A percentile compares a stretch with the other conserved stretches of the same genome.
Conservation (phyloP, 2,888 invertebrate species). For the Glaucopsyche alexis region DNA sequence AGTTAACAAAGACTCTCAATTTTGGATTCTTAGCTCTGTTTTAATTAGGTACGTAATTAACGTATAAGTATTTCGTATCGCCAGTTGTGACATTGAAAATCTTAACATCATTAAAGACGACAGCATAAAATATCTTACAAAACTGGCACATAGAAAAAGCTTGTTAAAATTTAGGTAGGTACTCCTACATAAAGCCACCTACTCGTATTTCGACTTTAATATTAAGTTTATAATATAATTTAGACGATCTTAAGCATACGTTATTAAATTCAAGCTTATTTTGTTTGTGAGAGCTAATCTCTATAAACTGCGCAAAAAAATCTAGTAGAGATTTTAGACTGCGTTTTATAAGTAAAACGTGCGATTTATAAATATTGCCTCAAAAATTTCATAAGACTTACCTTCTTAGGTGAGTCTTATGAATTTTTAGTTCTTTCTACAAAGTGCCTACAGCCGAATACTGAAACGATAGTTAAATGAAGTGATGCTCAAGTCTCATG, state of each 20-base stretch:
- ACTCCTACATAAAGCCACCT: neutral
- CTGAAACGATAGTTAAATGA: too few species aligned
- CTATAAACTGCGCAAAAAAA: neutral
- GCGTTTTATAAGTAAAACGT: too few species aligned
- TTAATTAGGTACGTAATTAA: neutral
- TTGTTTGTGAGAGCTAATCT: neutral
- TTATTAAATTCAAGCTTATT: neutral
- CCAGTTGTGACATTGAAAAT: neutral
- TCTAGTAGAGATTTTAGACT: too few species aligned
- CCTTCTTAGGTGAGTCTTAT: too few species aligned
- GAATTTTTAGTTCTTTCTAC: too few species aligned
- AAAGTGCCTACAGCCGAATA: too few species aligned
- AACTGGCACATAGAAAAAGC: constrained; percentile 10
- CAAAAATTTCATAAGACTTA: too few species aligned
- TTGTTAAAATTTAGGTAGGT: neutral
- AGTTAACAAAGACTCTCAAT: neutral
- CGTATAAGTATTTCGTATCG: neutral
- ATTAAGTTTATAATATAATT: neutral
- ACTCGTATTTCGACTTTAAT: neutral
- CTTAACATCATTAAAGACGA: neutral
- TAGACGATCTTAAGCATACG: constrained; percentile 1
- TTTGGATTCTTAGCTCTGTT: neutral
- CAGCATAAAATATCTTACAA: neutral
- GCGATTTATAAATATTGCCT: too few species aligned
- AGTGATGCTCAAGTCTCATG: too few species aligned